Evolutionary conservation across 2,888 invertebrate genomes (phyloP).

Genomic region (Lithosia quadra): DNA sequence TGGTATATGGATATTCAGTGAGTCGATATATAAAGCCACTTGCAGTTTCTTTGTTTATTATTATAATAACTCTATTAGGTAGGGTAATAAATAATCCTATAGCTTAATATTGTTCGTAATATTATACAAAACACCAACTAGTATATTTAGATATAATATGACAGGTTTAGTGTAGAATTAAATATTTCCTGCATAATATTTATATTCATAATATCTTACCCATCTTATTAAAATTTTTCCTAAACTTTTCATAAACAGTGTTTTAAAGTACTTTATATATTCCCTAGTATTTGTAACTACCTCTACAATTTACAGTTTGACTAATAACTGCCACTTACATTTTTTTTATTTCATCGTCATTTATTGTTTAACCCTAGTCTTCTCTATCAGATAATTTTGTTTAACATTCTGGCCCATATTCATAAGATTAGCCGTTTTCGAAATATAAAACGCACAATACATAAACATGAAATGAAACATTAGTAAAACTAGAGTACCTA

Average conservation of each 20-base stretch:
- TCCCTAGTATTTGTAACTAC: conserved; percentile 66
- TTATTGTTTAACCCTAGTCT: background rate
- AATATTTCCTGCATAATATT: conserved; percentile 61
- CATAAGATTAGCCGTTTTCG: conserved; percentile 18
- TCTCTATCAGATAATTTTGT: background rate
- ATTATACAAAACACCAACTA: conserved; percentile 81
- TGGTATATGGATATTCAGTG: background rate
- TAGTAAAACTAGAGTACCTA: conserved; percentile 48
- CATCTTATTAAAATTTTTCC: conserved; percentile 59
- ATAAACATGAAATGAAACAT: conserved; percentile 42
- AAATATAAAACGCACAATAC: conserved; percentile 53
- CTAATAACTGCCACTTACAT: conserved; percentile 52
- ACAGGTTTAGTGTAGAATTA: conserved; percentile 56
- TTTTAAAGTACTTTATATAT: conserved; percentile 60
- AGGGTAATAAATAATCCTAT: conserved; percentile 59
- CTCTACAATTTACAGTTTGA: conserved; percentile 60
- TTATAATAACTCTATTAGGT: conserved; percentile 45
- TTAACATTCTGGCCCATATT: background rate
- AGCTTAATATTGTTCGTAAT: conserved; percentile 64
- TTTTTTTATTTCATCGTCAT: conserved; percentile 8
- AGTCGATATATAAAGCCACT: conserved; percentile 16
- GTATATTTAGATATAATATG: conserved; percentile 63
- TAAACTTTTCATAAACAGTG: conserved; percentile 60
- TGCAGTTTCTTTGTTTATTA: conserved; percentile 24
- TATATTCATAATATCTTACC: conserved; percentile 57